These are phyloP conservation scores for Stenoptilia bipunctidactyla DNA, from an alignment of 2,888 invertebrate genomes.

Conservation along the genomic window DNA sequence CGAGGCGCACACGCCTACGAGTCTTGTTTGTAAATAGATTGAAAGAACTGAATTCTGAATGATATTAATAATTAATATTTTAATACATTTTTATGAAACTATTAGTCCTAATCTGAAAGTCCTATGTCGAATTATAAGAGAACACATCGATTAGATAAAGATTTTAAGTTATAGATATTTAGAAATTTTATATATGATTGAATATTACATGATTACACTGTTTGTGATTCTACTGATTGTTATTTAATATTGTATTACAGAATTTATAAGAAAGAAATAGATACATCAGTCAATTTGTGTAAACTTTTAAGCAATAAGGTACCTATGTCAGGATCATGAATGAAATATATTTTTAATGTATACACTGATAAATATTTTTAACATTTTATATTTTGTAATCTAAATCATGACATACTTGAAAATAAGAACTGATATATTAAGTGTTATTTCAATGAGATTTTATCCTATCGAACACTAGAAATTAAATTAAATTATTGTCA, in stretches of 20 bases:
- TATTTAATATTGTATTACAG: neutral
- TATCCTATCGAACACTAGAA: constrained; percentile 50
- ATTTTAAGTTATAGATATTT: constrained; percentile 19
- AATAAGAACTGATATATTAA: constrained; percentile 38
- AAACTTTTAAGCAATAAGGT: neutral
- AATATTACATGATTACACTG: neutral
- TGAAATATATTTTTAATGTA: neutral
- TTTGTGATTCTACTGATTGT: neutral
- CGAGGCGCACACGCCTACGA: too few species aligned
- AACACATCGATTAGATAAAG: constrained; percentile 36
- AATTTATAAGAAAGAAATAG: neutral
- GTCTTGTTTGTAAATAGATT: constrained; percentile 34
- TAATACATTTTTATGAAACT: constrained; percentile 54
- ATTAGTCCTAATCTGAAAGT: constrained; percentile 34
- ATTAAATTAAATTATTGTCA: constrained; percentile 61
- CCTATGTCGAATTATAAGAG: constrained; percentile 31
- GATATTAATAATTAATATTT: constrained; percentile 49
- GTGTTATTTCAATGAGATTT: constrained; percentile 47
- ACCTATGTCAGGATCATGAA: neutral
- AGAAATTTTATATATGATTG: neutral
- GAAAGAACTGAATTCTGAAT: constrained; percentile 56
- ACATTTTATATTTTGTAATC: constrained; percentile 47
- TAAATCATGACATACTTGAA: constrained; percentile 34
- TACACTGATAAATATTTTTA: constrained; percentile 3
- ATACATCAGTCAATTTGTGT: neutral